Evolutionary conservation across 2,113 vertebrate genomes (phyloP), one percentile per base, ranked within the genome.

Genomic region (Microcebus lehilahytsara): DNA sequence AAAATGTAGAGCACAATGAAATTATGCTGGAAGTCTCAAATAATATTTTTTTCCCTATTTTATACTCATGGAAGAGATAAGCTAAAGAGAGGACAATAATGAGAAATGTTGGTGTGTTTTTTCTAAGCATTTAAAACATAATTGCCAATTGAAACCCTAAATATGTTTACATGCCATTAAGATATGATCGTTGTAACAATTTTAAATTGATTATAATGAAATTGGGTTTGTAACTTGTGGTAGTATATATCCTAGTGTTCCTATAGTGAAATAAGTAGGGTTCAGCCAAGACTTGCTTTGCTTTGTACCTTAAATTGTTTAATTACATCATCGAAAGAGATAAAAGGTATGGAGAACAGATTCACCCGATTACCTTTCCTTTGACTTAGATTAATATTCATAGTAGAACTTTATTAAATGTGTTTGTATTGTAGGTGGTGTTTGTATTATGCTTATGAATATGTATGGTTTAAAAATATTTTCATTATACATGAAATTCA

Each of bases 381-480:
- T 74, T 74, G n/a, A 30, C 78, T 94, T 94, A 97, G 98, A 94
- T 97, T 95, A 98, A 95, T 98, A 96, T 58, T 92, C 85, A 91
- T 96, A 71, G 97, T 97, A 97, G 95, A 98, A 97, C 95, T 98
- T 98, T 95, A 97, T 97, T 89, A 96, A 98, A 93, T 0, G 98
- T 98, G 98, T 98, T 97, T 98, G 99, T 99, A 85, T 91, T 34
- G 98, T 98, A 98, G 98, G 95, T 98, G 98, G 97, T 98, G 97
- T 98, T 98, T 98, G 98, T 99, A 98, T 97, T 97, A 77, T 96
- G 98, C 98, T 81, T 98, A 95, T 97, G 98, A 98, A 97, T 97
- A 98, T 95, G 98, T 98, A 97, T 46, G 96, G 97, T 98, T 98
- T 98, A 75, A 97, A 98, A 97, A 89, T 97, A 98, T 98, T 98